phyloP scores from a whole-genome alignment of 2,797 vertebrate species.

The Eulemur rubriventer region DNA sequence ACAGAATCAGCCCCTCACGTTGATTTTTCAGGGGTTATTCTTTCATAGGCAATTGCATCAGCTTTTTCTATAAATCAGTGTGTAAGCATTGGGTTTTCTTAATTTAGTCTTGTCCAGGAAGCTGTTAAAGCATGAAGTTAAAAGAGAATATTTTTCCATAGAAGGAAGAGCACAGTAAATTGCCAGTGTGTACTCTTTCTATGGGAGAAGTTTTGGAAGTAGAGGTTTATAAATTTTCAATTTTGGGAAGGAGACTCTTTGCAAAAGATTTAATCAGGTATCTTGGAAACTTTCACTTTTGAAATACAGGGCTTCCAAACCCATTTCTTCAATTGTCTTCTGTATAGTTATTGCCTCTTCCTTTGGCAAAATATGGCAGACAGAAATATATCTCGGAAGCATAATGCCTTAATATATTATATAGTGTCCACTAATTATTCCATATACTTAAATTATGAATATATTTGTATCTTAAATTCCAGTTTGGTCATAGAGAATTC shows the following conservation, averaged over 20 bases:
- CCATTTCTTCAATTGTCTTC: conserved; percentile 52
- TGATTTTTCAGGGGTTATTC: conserved; percentile 41
- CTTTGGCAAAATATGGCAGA: conserved; percentile 49
- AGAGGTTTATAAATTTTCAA: conserved; percentile 34
- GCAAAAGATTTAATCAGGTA: conserved; percentile 18
- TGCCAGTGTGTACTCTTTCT: conserved; percentile 39
- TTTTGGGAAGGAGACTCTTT: conserved; percentile 24
- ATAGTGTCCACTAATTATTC: not conserved
- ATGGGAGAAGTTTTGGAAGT: conserved; percentile 55
- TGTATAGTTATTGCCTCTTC: conserved; percentile 42
- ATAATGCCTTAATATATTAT: conserved; percentile 55
- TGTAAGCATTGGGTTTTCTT: conserved; percentile 38
- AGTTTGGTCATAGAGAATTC: conserved; percentile 32
- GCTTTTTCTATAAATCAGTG: conserved; percentile 9
- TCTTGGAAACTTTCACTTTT: conserved; percentile 43
- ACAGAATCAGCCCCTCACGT: conserved; percentile 37
- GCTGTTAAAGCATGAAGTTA: conserved; percentile 32
- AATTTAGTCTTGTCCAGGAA: conserved; percentile 54
- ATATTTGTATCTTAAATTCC: conserved; percentile 55
- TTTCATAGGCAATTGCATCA: conserved; percentile 31
- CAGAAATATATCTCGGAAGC: conserved; percentile 47
- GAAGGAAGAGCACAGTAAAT: not conserved
- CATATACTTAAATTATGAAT: conserved; percentile 35
- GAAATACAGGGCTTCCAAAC: conserved; percentile 36
- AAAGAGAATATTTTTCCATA: conserved; percentile 36